Evolutionary conservation across 2,113 vertebrate species (phyloP).

Genomic region (Tyto alba): DNA sequence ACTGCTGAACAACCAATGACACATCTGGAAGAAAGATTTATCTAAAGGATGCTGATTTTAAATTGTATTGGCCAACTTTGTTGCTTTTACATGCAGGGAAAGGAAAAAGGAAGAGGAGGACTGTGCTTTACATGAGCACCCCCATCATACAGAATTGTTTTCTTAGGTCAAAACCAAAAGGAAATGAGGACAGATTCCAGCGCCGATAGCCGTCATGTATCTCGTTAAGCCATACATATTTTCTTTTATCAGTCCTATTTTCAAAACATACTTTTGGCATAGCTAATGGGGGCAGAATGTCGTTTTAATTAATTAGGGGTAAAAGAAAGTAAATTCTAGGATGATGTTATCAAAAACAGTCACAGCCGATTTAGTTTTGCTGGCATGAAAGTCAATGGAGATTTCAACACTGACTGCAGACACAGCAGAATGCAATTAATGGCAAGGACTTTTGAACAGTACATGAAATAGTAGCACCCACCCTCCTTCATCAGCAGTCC

Average conservation of each 20-base stretch:
- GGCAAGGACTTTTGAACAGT: background rate
- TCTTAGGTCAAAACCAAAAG: background rate
- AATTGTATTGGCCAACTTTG: background rate
- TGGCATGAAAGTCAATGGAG: background rate
- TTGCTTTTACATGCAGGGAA: background rate
- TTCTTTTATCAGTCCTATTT: background rate
- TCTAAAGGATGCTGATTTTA: background rate
- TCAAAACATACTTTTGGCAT: background rate
- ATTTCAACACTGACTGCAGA: background rate
- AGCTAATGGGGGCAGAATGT: background rate
- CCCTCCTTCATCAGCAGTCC: background rate
- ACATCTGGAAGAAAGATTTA: background rate
- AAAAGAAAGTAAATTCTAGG: background rate
- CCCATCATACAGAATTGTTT: background rate
- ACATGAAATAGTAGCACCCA: background rate
- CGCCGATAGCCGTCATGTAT: accelerated
- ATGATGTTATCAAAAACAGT: background rate
- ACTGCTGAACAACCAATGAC: background rate
- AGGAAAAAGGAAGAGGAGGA: background rate
- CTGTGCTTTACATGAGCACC: background rate
- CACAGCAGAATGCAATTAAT: background rate
- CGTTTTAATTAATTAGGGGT: background rate
- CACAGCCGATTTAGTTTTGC: background rate
- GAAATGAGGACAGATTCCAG: background rate
- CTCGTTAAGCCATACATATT: background rate